A percentile compares a stretch with the other conserved stretches of the same genome.
phyloP scores from a whole-genome alignment of 2,113 vertebrate species.

The Urocynchramus pylzowi region DNA sequence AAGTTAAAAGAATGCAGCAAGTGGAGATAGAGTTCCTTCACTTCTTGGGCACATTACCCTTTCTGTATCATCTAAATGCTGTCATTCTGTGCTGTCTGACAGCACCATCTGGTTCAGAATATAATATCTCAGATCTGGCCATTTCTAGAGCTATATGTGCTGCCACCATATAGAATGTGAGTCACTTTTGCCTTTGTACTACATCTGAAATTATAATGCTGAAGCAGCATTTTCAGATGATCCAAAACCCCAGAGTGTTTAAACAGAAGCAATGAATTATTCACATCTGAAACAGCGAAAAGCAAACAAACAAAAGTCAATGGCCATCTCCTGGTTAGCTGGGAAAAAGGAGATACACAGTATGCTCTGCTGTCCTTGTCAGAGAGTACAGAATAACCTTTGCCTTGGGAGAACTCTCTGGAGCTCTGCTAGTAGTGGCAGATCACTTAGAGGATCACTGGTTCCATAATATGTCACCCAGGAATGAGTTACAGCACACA shows the following conservation, averaged over 20 bases:
- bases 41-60: neutral
- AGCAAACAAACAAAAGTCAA: slow-evolving; percentile 5
- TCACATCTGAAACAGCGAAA: neutral
- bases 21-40: neutral
- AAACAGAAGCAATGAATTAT: slow-evolving; percentile 34
- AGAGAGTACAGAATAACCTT: neutral
- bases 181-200: neutral
- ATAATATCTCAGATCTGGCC: neutral
- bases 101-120: slow-evolving; percentile 54
- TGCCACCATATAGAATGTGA: neutral
- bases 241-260: neutral
- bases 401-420: neutral
- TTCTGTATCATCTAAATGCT: slow-evolving; percentile 20
- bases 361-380: neutral
- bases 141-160: slow-evolving; percentile 19
- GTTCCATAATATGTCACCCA: neutral
- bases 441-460: neutral
- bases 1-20: slow-evolving; percentile 14
- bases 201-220: neutral
- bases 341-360: neutral
- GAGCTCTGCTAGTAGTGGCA: neutral
- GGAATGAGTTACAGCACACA: neutral
- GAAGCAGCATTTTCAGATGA: neutral
- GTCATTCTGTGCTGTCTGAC: slow-evolving; percentile 41
- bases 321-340: neutral